Conservation (phyloP, 2,113 vertebrate genomes). For the Cariama cristata region DNA sequence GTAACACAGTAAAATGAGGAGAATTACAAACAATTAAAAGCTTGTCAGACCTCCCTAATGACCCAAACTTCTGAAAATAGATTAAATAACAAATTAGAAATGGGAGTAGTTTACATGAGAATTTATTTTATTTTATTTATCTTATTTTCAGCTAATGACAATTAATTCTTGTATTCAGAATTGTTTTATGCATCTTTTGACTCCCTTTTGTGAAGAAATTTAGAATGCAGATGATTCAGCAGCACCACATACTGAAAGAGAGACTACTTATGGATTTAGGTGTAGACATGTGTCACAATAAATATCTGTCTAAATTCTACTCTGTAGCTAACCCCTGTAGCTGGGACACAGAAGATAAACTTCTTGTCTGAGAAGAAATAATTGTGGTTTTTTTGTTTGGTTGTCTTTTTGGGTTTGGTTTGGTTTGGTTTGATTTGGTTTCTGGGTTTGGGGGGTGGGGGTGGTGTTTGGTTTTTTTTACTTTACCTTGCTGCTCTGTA, state of each 20-base stretch:
- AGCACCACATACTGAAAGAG: neutral
- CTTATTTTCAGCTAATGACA: neutral
- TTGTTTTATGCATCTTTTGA: neutral
- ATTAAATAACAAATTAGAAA: conserved; percentile 10
- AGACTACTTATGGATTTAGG: neutral
- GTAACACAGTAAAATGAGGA: neutral
- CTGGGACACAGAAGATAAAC: neutral
- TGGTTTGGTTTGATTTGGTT: neutral
- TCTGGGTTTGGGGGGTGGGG: no score
- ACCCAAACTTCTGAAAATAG: neutral
- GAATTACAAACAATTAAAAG: neutral
- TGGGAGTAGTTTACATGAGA: neutral
- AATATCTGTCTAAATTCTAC: neutral
- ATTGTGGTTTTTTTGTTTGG: no score
- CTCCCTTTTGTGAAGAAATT: neutral
- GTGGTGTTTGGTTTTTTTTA: neutral
- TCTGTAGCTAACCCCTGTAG: neutral
- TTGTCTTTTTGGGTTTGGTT: neutral
- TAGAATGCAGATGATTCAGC: neutral
- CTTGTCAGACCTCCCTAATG: neutral
- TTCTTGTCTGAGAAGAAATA: neutral
- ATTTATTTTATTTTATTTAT: neutral
- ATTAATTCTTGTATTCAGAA: neutral
- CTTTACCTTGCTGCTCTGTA: neutral
- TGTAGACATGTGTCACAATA: neutral